Evolutionary conservation across 2,888 invertebrate genomes (phyloP).

Genomic region (Dusona sp.): DNA sequence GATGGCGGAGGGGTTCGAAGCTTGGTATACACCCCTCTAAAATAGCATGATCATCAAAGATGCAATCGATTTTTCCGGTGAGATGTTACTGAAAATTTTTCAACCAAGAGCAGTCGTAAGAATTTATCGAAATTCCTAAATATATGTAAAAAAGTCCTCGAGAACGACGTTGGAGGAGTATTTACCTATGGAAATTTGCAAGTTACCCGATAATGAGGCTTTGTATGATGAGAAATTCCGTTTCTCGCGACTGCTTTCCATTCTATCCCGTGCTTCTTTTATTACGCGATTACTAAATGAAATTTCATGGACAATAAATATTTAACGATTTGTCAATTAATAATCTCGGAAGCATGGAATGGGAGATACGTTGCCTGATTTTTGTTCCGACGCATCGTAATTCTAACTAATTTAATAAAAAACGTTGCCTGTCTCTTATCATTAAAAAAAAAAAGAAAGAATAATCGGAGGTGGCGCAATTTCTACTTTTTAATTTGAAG

Average conservation of each 20-base stretch:
- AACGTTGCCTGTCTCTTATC: not conserved
- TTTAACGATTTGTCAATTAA: conserved; percentile 7
- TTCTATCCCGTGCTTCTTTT: not conserved
- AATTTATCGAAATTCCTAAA: conserved; percentile 26
- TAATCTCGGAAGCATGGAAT: not conserved
- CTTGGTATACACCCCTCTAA: conserved; percentile 40
- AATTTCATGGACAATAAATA: not conserved
- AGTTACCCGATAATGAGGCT: conserved; percentile 42
- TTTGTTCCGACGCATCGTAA: not conserved
- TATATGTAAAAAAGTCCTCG: conserved; percentile 19
- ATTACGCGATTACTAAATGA: not conserved
- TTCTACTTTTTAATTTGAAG: not conserved
- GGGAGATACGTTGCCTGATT: not conserved
- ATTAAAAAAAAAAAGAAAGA: not conserved
- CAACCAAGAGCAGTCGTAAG: conserved; percentile 5
- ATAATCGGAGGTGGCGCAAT: not conserved
- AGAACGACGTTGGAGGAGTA: not conserved
- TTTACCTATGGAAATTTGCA: conserved; percentile 48
- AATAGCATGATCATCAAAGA: conserved; percentile 23
- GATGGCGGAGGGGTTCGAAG: conserved; percentile 7
- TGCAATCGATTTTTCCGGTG: conserved; percentile 23
- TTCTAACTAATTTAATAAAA: not conserved
- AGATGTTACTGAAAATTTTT: conserved; percentile 19
- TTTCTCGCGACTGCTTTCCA: conserved; percentile 1
- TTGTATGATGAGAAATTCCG: conserved; percentile 16